phyloP scores from a whole-genome alignment of 2,797 vertebrate genomes.

The Acridotheres tristis region DNA sequence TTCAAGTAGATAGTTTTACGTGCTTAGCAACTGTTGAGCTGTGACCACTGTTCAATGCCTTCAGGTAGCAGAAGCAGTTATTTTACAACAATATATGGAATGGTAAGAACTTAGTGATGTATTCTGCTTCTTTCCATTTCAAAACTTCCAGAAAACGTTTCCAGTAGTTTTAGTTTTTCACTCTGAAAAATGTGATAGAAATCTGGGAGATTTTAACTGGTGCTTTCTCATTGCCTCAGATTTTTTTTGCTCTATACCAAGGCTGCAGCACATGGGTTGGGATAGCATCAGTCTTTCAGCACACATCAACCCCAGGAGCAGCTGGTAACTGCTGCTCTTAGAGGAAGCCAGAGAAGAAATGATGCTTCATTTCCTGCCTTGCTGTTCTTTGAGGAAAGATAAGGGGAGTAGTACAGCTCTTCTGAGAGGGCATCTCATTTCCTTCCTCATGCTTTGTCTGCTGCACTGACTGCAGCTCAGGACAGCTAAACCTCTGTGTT shows the following conservation, averaged over 20 bases:
- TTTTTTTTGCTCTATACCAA: background rate
- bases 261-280: background rate
- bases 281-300: background rate
- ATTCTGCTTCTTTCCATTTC: background rate
- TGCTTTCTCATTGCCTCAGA: background rate
- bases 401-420: background rate
- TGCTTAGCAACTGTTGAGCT: background rate
- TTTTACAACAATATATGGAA: background rate
- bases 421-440: background rate
- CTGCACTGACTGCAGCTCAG: background rate
- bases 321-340: background rate
- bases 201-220: background rate
- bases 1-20: background rate
- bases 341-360: background rate
- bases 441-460: background rate
- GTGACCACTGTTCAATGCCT: background rate
- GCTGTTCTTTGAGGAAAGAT: background rate
- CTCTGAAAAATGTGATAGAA: background rate
- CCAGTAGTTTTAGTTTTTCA: background rate
- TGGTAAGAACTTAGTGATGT: background rate
- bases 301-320: background rate
- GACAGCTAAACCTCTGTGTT: background rate
- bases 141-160: background rate
- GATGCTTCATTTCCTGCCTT: background rate
- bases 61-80: background rate